phyloP scores from a whole-genome alignment of 2,888 invertebrate genomes.

The Chalcis sispes region DNA sequence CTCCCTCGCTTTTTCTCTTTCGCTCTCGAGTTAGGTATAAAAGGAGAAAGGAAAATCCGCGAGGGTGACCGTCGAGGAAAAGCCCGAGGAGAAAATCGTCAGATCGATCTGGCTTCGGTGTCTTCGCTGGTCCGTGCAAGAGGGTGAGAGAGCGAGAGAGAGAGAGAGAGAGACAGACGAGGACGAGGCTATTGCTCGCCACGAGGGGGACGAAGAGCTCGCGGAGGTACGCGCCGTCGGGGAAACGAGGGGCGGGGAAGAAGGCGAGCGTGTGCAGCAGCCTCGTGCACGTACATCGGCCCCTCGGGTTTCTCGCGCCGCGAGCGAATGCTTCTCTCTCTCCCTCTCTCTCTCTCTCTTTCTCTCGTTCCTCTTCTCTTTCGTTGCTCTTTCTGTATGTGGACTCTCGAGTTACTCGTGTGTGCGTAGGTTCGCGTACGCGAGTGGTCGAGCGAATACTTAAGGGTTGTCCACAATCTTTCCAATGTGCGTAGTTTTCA shows the following conservation, averaged over 20 bases:
- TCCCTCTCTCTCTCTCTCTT: too few relatives aligned
- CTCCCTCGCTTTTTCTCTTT: slow-evolving; percentile 2
- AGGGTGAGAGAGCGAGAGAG: slow-evolving; percentile 35
- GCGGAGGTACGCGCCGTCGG: slow-evolving; percentile 20
- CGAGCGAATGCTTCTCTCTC: slow-evolving; percentile 35
- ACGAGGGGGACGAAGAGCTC: slow-evolving; percentile 67
- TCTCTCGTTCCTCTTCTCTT: too few relatives aligned
- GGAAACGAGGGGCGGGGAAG: not conserved
- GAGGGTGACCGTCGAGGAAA: slow-evolving; percentile 74
- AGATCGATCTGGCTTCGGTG: slow-evolving; percentile 75
- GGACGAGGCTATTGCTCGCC: slow-evolving; percentile 70
- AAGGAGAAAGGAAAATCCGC: slow-evolving; percentile 59
- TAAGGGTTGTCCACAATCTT: slow-evolving; percentile 22
- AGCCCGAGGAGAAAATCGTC: slow-evolving; percentile 74
- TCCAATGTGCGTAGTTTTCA: too few relatives aligned
- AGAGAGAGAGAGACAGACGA: slow-evolving; percentile 40
- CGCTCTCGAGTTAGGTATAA: not conserved
- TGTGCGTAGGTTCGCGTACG: slow-evolving; percentile 54
- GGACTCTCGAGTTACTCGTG: slow-evolving; percentile 60
- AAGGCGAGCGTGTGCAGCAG: slow-evolving; percentile 13
- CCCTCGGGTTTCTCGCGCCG: slow-evolving; percentile 56
- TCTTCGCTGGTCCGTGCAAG: slow-evolving; percentile 70
- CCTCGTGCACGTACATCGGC: slow-evolving; percentile 57
- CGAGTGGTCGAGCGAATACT: slow-evolving; percentile 18
- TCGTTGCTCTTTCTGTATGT: too few relatives aligned